Evolutionary conservation across 2,113 vertebrate species (phyloP), one percentile per base, ranked within the genome.

Genomic region (Origma solitaria): DNA sequence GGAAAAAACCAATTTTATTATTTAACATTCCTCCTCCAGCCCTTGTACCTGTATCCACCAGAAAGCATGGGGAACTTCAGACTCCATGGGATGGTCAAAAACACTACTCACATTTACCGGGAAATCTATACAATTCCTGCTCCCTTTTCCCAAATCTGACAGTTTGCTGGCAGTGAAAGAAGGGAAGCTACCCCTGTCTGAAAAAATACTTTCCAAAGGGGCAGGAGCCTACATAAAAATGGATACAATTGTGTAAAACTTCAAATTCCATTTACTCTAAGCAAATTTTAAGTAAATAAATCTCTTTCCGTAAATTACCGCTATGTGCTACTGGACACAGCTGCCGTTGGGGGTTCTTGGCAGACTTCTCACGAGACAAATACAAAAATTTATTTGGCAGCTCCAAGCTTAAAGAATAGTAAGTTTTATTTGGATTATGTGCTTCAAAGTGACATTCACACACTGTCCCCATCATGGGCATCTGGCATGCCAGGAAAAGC

Each of bases 381-480:
- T 42, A 83, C 2, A 51, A 87, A 78, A 82, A 68, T 8, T 10
- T n/a, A 40, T 40, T 71, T 76, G 78, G 78, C 95, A 82, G 44
- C 27, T 90, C 40, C 25, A 47, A 73, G 66, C 60, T 79, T 85
- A 82, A 95, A 71, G 45, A 94, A 95, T 60, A 86, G 1, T 30
- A 82, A 73, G 44, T 69, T 85, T 68, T 65, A 35, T 78, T 91
- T 87, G 85, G 61, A 61, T 90, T 82, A 53, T 9, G 28, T 65
- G 45, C 75, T 85, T 90, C 45, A 20, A 80, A 92, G 65, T 91
- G 95, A 95, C 89, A 87, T 65, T 61, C 73, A 85, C 61, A 90
- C 75, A 50, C 91, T 89, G 84, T 87, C 70, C 86, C 86, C 40
- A 86, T 79, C 89, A 54, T 0, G 0, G 61, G 78, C 66, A 92